Percentiles rank a stretch among this genome's conserved stretches.
These are phyloP conservation scores for Monopterus albus DNA, from an alignment of 2,113 vertebrate genomes.

Conservation along the genomic window DNA sequence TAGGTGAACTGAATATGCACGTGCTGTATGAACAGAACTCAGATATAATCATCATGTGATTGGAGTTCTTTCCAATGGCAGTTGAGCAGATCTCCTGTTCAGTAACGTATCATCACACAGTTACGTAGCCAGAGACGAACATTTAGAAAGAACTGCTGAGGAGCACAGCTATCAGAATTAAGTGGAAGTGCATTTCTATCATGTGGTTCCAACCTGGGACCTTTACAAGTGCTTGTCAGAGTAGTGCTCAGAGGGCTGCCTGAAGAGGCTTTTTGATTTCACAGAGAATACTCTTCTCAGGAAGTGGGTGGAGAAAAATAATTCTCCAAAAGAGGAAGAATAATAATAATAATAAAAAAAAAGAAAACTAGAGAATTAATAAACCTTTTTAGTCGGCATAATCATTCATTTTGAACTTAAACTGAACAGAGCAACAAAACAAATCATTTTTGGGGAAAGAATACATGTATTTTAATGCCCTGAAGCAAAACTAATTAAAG, in stretches of 20 bases:
- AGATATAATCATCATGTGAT: slow-evolving; percentile 50
- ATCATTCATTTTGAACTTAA: slow-evolving; percentile 86
- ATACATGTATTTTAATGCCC: slow-evolving; percentile 90
- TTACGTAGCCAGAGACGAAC: slow-evolving; percentile 27
- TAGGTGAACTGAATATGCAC: slow-evolving; percentile 54
- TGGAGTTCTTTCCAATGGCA: slow-evolving; percentile 19
- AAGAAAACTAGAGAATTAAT: slow-evolving; percentile 79
- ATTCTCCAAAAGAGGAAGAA: slow-evolving; percentile 68
- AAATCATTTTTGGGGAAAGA: slow-evolving; percentile 87
- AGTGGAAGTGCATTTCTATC: slow-evolving; percentile 67
- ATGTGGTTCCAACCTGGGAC: slow-evolving; percentile 74
- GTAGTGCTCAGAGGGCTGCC: slow-evolving; percentile 57
- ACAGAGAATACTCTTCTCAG: slow-evolving; percentile 68
- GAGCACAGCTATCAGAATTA: slow-evolving; percentile 63
- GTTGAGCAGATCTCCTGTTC: slow-evolving; percentile 43
- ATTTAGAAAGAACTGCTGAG: slow-evolving; percentile 32
- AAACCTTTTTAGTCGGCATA: slow-evolving; percentile 84
- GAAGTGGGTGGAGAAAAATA: slow-evolving; percentile 82
- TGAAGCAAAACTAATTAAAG: slow-evolving; percentile 90
- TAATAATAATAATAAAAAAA: too few relatives aligned
- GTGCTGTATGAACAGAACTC: slow-evolving; percentile 60
- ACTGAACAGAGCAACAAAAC: slow-evolving; percentile 86
- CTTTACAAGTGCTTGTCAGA: slow-evolving; percentile 70
- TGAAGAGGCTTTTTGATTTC: slow-evolving; percentile 82
- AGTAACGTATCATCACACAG: slow-evolving; percentile 40